Percentiles rank a stretch among this genome's conserved stretches.
phyloP scores from a whole-genome alignment of 1,140 invertebrate genomes.

The Globodera rostochiensis region DNA sequence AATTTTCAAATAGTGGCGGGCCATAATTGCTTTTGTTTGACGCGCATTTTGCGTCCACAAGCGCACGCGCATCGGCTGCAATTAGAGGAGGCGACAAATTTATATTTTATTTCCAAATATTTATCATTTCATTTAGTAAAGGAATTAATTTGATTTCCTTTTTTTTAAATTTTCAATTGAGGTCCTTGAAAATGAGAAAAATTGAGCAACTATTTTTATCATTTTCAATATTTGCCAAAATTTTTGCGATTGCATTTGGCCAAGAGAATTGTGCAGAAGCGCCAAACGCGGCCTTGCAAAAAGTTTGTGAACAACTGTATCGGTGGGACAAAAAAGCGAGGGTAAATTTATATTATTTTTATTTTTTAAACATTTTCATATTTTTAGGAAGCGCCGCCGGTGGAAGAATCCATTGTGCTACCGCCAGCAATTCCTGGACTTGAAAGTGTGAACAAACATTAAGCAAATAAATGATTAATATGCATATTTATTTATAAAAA shows the following conservation, averaged over 20 bases:
- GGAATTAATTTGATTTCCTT: no score
- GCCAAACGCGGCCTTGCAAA: constrained; percentile 48
- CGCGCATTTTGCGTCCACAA: no score
- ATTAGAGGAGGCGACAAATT: no score
- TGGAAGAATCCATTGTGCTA: constrained; percentile 35
- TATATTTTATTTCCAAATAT: no score
- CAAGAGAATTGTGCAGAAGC: constrained; percentile 53
- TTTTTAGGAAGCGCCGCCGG: constrained; percentile 34
- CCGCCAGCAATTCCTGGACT: constrained; percentile 49
- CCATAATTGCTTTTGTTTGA: no score
- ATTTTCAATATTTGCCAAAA: neutral
- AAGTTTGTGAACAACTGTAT: constrained; percentile 55
- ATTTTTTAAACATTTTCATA: neutral
- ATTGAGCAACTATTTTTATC: neutral
- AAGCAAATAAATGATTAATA: neutral
- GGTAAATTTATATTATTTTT: constrained; percentile 21
- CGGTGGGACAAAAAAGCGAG: constrained; percentile 57
- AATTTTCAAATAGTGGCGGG: no score
- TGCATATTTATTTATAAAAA: no score
- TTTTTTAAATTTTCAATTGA: neutral
- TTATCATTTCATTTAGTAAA: no score
- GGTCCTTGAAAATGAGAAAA: neutral
- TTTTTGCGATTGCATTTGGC: constrained; percentile 6
- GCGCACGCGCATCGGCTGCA: no score
- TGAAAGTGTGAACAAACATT: neutral